Evolutionary conservation across 2,888 invertebrate species (phyloP).

Genomic region (Drosophila mimica): DNA sequence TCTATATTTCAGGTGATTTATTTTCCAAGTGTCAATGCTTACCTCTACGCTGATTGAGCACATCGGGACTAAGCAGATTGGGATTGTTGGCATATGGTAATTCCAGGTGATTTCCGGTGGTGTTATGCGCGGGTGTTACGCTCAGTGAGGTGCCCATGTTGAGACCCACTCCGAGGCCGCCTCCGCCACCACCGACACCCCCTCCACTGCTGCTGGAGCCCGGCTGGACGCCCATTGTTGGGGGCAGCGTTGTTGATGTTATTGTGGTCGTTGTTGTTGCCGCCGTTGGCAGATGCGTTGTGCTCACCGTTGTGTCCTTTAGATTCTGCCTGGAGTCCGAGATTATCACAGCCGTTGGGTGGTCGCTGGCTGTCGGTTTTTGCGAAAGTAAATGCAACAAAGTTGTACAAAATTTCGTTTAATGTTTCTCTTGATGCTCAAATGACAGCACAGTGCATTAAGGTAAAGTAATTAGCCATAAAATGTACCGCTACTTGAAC

Average conservation of each 20-base stretch:
- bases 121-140: constrained; percentile 81
- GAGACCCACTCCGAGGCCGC: constrained; percentile 63
- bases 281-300: constrained; percentile 83
- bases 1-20: background rate
- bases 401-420: constrained; percentile 11
- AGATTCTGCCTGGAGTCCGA: constrained; percentile 85
- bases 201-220: constrained; percentile 40
- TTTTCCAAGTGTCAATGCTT: constrained; percentile 6
- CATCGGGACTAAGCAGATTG: constrained; percentile 94
- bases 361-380: constrained; percentile 80
- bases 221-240: constrained; percentile 52
- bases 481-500: constrained; percentile 56
- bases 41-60: constrained; percentile 89
- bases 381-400: constrained; percentile 7
- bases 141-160: constrained; percentile 67
- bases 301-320: constrained; percentile 85
- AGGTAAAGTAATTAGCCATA: constrained; percentile 41
- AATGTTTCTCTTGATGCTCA: constrained; percentile 21
- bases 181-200: background rate
- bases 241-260: constrained; percentile 69
- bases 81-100: constrained; percentile 90
- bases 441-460: constrained; percentile 33
- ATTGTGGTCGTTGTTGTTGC: constrained; percentile 82
- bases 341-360: constrained; percentile 84
- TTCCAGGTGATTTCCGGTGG: constrained; percentile 91